These are phyloP conservation scores for Folsomia manolachei DNA, from an alignment of 2,888 invertebrate genomes.

Conservation along the genomic window DNA sequence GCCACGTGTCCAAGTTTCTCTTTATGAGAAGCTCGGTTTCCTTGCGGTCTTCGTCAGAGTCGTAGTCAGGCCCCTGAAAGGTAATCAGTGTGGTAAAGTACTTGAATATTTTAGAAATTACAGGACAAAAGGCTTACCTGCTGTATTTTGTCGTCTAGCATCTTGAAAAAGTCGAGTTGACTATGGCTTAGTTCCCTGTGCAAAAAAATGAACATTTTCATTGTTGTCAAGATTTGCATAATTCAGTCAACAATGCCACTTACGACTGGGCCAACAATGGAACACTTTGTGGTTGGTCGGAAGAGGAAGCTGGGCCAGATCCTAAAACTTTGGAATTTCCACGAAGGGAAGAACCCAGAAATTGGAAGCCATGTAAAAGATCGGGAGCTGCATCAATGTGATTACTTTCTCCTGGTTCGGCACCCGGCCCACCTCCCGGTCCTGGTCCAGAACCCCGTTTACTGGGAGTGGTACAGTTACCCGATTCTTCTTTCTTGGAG, in stretches of 20 bases:
- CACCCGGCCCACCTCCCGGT: neutral
- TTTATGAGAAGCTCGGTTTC: slow-evolving; percentile 25
- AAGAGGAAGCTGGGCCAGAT: neutral
- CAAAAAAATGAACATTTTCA: too few relatives aligned
- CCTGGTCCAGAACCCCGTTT: neutral
- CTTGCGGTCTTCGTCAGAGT: slow-evolving; percentile 31
- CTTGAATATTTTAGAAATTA: neutral
- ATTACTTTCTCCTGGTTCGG: neutral
- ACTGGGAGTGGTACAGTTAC: neutral
- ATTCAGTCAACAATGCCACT: neutral
- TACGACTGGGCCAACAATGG: slow-evolving; percentile 13
- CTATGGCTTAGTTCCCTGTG: slow-evolving; percentile 81
- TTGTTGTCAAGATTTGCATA: too few relatives aligned
- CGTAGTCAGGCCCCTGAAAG: slow-evolving; percentile 46
- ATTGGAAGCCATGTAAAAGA: slow-evolving; percentile 14
- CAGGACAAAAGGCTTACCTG: slow-evolving; percentile 67
- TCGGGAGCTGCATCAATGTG: neutral
- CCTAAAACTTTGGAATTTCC: neutral
- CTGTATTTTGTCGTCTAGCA: slow-evolving; percentile 88
- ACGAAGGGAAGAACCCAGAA: neutral
- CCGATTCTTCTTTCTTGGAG: slow-evolving; percentile 5
- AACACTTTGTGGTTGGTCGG: slow-evolving; percentile 11
- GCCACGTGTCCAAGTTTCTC: slow-evolving; percentile 29
- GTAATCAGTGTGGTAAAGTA: neutral
- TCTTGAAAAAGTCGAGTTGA: slow-evolving; percentile 88